A percentile compares a stretch with the other conserved stretches of the same genome.
Evolutionary conservation across 1,140 invertebrate species (phyloP).

Genomic region (Danaus melanippus): DNA sequence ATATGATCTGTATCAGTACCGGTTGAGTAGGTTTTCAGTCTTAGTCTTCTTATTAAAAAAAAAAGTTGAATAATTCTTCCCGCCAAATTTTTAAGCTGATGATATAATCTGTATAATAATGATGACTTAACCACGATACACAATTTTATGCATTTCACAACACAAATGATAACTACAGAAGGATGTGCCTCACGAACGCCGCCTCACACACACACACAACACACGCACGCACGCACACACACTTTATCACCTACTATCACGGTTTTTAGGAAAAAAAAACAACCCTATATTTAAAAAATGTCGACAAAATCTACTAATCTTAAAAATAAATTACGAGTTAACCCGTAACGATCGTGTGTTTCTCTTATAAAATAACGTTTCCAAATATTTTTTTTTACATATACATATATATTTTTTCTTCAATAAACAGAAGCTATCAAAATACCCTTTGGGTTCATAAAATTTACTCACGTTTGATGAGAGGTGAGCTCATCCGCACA

Average conservation of each 20-base stretch:
- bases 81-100: conserved; percentile 14
- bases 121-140: conserved; percentile 19
- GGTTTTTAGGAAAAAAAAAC: conserved; percentile 47
- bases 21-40: too few species aligned
- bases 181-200: conserved; percentile 62
- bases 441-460: conserved; percentile 9
- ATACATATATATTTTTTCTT: not conserved
- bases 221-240: conserved; percentile 48
- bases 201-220: conserved; percentile 47
- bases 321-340: conserved; percentile 61
- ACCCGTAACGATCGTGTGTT: conserved; percentile 46
- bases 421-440: conserved; percentile 16
- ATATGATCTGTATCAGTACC: too few species aligned
- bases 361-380: conserved; percentile 48
- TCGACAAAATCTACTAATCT: conserved; percentile 60
- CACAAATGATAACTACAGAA: conserved; percentile 43
- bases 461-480: conserved; percentile 6
- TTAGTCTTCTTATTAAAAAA: conserved; percentile 2
- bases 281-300: conserved; percentile 55
- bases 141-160: conserved; percentile 28
- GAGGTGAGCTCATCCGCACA: conserved; percentile 33
- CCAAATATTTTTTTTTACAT: conserved; percentile 14
- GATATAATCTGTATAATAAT: conserved; percentile 15
- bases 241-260: conserved; percentile 66
- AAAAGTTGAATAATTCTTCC: conserved; percentile 1